Conservation (phyloP, 2,888 invertebrate genomes). For the Hermaeophaga mercurialis region DNA sequence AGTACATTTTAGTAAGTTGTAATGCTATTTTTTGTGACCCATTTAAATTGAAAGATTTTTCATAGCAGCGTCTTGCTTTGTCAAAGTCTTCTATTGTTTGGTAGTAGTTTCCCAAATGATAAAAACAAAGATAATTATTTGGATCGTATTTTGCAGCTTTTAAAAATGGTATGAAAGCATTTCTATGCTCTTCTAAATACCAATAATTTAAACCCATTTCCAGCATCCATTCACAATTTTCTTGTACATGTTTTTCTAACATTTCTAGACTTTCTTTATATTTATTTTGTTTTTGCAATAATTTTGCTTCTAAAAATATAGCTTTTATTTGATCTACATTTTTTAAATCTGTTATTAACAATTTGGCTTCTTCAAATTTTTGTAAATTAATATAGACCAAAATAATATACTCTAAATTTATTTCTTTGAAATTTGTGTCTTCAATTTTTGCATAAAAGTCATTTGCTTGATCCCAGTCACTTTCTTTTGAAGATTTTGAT, state of each 20-base stretch:
- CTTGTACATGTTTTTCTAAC: slow-evolving; percentile 55
- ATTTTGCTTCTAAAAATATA: slow-evolving; percentile 60
- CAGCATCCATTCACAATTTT: slow-evolving; percentile 62
- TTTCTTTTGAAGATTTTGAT: slow-evolving; percentile 55
- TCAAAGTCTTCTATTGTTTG: slow-evolving; percentile 66
- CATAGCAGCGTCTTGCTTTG: slow-evolving; percentile 82
- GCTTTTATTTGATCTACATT: slow-evolving; percentile 43
- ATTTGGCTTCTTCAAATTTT: slow-evolving; percentile 52
- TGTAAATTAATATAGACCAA: slow-evolving; percentile 55
- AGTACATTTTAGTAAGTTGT: slow-evolving; percentile 77
- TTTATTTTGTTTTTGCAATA: slow-evolving; percentile 60
- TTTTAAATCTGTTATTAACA: slow-evolving; percentile 52
- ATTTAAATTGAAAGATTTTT: slow-evolving; percentile 80
- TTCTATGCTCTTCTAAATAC: slow-evolving; percentile 63
- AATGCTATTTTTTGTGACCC: slow-evolving; percentile 71
- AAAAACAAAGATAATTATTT: slow-evolving; percentile 74
- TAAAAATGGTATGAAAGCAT: slow-evolving; percentile 67
- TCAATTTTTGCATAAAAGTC: slow-evolving; percentile 48
- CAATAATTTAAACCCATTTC: slow-evolving; percentile 67
- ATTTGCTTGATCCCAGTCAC: slow-evolving; percentile 58
- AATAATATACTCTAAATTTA: slow-evolving; percentile 44
- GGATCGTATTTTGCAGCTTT: slow-evolving; percentile 75
- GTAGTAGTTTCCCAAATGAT: slow-evolving; percentile 79
- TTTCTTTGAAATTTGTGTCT: slow-evolving; percentile 41
- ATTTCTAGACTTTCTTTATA: slow-evolving; percentile 63